phyloP scores from a whole-genome alignment of 1,140 invertebrate species.

The Heterodera schachtii region DNA sequence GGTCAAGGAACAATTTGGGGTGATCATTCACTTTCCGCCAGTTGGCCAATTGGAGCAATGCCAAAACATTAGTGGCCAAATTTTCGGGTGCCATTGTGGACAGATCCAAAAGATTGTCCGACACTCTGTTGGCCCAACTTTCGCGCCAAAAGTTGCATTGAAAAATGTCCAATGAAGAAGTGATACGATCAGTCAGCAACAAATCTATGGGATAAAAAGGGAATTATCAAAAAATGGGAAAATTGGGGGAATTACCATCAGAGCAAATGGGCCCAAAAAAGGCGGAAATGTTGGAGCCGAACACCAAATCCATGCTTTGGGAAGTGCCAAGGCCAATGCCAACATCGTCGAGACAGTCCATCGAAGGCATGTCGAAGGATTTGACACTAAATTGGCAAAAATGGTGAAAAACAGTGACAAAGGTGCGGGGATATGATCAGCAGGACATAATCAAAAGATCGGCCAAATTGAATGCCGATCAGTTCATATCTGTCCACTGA shows the following conservation, averaged over 20 bases:
- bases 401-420: not conserved
- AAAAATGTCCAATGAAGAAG: conserved; percentile 27
- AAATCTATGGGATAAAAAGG: conserved; percentile 27
- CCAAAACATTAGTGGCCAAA: conserved; percentile 30
- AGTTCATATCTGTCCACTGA: not conserved
- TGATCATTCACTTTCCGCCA: not conserved
- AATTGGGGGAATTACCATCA: conserved; percentile 17
- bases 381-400: conserved; percentile 14
- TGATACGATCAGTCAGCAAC: conserved; percentile 25
- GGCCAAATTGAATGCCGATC: not conserved
- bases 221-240: not conserved
- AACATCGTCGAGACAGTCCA: not conserved
- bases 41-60: conserved; percentile 19
- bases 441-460: not conserved
- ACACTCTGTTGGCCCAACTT: not conserved
- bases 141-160: conserved; percentile 51
- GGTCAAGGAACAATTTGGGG: not conserved
- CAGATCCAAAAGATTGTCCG: conserved; percentile 28
- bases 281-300: conserved; percentile 38
- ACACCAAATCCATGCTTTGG: conserved; percentile 32
- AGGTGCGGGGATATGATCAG: too few relatives aligned
- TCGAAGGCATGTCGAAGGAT: conserved; percentile 5
- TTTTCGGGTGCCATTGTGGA: conserved; percentile 42
- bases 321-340: conserved; percentile 21
- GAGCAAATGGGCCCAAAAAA: conserved; percentile 50